Conservation (phyloP, 2,113 vertebrate species). For the Triplophysa rosa region DNA sequence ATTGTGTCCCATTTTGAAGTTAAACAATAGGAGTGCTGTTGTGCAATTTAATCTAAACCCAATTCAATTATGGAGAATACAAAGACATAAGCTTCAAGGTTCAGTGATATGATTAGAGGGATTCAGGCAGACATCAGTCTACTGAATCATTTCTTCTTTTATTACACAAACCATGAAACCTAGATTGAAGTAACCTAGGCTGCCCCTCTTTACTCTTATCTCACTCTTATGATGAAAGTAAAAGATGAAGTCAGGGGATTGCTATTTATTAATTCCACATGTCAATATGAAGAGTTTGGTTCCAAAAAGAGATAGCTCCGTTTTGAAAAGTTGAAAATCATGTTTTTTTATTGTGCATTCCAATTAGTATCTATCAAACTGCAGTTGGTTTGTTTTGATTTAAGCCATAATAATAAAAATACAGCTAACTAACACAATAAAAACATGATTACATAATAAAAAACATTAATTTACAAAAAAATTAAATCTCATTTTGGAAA, state of each 20-base stretch:
- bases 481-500: too few species aligned
- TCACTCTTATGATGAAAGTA: neutral
- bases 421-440: too few species aligned
- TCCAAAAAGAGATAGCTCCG: too few species aligned
- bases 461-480: too few species aligned
- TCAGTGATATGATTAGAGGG: constrained; percentile 72
- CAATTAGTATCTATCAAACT: too few species aligned
- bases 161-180: constrained; percentile 1
- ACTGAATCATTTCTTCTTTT: constrained; percentile 33
- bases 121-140: constrained; percentile 28
- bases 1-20: constrained; percentile 39
- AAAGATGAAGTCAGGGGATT: neutral
- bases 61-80: constrained; percentile 73
- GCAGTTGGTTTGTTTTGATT: too few species aligned
- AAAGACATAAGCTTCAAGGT: constrained; percentile 66
- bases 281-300: neutral
- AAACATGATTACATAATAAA: too few species aligned
- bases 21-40: constrained; percentile 61
- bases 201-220: constrained; percentile 2
- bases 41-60: constrained; percentile 65
- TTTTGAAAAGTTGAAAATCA: too few species aligned
- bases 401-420: too few species aligned
- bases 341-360: too few species aligned
- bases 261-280: neutral
- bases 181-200: constrained; percentile 11